These are phyloP conservation scores for Tragelaphus strepsiceros DNA, from an alignment of 2,113 vertebrate species.

Conservation along the genomic window DNA sequence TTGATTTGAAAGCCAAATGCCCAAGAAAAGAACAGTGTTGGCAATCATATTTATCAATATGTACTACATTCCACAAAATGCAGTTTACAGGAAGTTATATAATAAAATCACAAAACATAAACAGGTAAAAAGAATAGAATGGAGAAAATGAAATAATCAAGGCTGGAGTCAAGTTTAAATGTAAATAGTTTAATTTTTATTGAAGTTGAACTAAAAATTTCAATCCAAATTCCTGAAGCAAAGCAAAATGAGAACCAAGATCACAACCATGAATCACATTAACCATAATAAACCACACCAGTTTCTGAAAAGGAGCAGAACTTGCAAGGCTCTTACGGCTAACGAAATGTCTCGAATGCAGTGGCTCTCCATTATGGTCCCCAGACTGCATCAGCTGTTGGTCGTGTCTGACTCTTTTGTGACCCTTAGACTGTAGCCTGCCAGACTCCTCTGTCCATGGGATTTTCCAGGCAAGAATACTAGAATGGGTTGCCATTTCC, in stretches of 20 bases:
- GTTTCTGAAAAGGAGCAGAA: not conserved
- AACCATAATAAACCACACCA: not conserved
- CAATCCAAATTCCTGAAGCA: conserved; percentile 24
- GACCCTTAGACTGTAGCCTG: not conserved
- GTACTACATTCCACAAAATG: not conserved
- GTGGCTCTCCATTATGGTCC: not conserved
- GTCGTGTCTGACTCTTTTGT: not conserved
- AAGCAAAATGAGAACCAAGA: not conserved
- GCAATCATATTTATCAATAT: not conserved
- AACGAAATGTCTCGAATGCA: not conserved
- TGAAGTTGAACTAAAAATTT: not conserved
- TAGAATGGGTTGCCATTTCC: not conserved
- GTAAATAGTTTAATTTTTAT: not conserved
- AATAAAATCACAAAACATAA: not conserved
- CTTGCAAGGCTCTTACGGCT: not conserved
- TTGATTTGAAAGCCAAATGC: conserved; percentile 25
- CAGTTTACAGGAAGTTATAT: not conserved
- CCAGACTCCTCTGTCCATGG: not conserved
- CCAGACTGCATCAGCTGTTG: not conserved
- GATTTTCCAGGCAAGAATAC: not conserved
- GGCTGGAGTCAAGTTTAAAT: not conserved
- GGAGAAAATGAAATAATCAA: not conserved
- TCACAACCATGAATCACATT: not conserved
- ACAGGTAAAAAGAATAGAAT: not conserved
- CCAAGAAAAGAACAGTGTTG: not conserved